A percentile compares a stretch with the other conserved stretches of the same genome.
Evolutionary conservation across 2,888 invertebrate genomes (phyloP).

Genomic region (Blastobasis lacticolella): DNA sequence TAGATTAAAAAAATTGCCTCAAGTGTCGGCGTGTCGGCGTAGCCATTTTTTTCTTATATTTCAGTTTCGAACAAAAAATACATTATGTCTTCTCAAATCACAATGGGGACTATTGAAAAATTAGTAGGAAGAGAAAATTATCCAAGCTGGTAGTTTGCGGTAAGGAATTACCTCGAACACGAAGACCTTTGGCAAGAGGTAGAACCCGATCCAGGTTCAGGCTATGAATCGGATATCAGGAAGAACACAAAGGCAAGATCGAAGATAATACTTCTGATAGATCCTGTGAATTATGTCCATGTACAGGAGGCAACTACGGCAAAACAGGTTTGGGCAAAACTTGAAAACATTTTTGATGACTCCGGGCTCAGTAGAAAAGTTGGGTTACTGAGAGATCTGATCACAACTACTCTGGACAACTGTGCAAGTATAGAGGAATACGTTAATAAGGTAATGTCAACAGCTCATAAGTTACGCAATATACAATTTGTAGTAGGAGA

Average conservation of each 20-base stretch:
- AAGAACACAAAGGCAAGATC: conserved; percentile 4
- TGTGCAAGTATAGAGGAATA: conserved; percentile 15
- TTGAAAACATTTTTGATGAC: conserved; percentile 10
- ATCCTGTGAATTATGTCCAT: conserved; percentile 7
- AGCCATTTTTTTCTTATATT: no score
- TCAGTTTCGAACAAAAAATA: no score
- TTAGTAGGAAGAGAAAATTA: conserved; percentile 16
- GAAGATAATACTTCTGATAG: conserved; percentile 4
- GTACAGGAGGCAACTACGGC: conserved; percentile 2
- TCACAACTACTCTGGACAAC: conserved; percentile 12
- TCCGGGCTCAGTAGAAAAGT: background rate
- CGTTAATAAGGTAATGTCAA: conserved; percentile 14
- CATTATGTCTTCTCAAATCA: no score
- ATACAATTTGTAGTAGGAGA: conserved; percentile 16
- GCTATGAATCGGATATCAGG: no score
- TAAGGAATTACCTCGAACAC: conserved; percentile 14
- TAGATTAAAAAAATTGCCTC: no score
- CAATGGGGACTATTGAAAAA: conserved; percentile 11
- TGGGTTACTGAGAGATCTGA: conserved; percentile 13
- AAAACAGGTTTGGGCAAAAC: conserved; percentile 8
- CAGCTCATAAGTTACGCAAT: conserved; percentile 16
- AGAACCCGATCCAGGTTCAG: background rate
- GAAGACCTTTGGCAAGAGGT: conserved; percentile 16
- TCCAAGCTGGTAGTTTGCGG: conserved; percentile 15
- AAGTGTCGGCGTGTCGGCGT: no score